Base-by-base conservation (phyloP, 2,888 invertebrate genomes). In the Hypselothyrea guttata region DNA sequence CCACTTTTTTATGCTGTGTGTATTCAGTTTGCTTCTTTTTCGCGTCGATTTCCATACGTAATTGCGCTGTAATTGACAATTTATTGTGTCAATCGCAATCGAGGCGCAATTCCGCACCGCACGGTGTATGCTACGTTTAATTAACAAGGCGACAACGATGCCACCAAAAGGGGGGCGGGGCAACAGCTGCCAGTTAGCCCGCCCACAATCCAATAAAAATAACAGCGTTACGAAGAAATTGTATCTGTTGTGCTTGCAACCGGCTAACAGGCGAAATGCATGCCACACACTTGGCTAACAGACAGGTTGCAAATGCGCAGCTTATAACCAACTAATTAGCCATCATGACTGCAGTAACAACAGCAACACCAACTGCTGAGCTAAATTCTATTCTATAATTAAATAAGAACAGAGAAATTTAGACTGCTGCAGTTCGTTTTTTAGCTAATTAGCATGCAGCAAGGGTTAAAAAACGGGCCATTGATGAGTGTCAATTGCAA, bases 11-110 rank as follows among this genome's bases (percentile, higher is more conserved):
- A 30, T 57, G 33, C 37, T 61, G 31, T 60, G 45, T 44, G 40
- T 53, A 22, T 5, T 22, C 38, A 11, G 28, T 40, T 13, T 33
- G 7, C 12, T 49, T 37, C 28, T 51, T 60, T 22, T 22, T 54
- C 68, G 51, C 60, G 60, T 57, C 83, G 72, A 86, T 86, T 86
- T 79, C 84, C 84, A 77, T 83, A 78, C 85, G 83, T 84, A 84
- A 84, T 84, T 84, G 84, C 86, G 75, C 74, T 74, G 83, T 86
- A 84, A 84, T 84, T 86, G 84, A 84, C 84, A 86, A 84, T 84
- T 86, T 84, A 86, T 86, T 83, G 84, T 84, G 86, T 84, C 84
- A 84, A 86, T 86, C 84, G 82, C 76, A 84, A 79, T 77, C 84
- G 79, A 82, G 69, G 75, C 79, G 71, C 75, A 77, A 61, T 71